Conservation (phyloP, 2,113 vertebrate genomes). For the Elgaria multicarinata region DNA sequence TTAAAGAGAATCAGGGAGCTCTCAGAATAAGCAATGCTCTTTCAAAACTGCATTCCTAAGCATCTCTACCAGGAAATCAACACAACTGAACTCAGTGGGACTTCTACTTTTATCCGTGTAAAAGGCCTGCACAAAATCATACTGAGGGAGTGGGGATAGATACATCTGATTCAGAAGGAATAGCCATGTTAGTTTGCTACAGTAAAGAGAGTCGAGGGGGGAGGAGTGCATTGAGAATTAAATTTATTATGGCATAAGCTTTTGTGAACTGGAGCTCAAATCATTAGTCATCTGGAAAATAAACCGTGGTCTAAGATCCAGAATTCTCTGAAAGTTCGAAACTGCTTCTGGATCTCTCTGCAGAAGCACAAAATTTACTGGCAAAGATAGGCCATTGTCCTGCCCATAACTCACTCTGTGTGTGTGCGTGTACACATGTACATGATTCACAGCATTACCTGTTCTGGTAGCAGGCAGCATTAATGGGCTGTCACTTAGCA, state of each 20-base stretch:
- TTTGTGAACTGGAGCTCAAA: background rate
- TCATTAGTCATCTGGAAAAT: background rate
- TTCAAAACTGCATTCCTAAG: background rate
- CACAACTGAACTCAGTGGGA: background rate
- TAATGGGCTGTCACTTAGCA: background rate
- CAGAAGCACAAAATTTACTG: background rate
- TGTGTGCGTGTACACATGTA: background rate
- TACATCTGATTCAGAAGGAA: background rate
- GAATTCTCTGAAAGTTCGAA: background rate
- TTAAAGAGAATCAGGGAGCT: background rate
- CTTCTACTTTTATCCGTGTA: background rate
- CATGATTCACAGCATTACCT: background rate
- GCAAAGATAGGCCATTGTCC: background rate
- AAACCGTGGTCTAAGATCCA: background rate
- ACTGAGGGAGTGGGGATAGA: background rate
- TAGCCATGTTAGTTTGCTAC: background rate
- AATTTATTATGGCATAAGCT: background rate
- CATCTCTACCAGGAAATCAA: background rate
- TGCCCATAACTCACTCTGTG: background rate
- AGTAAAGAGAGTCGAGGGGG: background rate
- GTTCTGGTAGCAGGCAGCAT: background rate
- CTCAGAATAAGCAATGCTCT: background rate
- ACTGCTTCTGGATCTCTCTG: background rate
- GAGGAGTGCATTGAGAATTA: background rate
- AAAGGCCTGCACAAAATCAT: background rate